Evolutionary conservation across 1,140 invertebrate species (phyloP).

Genomic region (Drosophila bifasciata): DNA sequence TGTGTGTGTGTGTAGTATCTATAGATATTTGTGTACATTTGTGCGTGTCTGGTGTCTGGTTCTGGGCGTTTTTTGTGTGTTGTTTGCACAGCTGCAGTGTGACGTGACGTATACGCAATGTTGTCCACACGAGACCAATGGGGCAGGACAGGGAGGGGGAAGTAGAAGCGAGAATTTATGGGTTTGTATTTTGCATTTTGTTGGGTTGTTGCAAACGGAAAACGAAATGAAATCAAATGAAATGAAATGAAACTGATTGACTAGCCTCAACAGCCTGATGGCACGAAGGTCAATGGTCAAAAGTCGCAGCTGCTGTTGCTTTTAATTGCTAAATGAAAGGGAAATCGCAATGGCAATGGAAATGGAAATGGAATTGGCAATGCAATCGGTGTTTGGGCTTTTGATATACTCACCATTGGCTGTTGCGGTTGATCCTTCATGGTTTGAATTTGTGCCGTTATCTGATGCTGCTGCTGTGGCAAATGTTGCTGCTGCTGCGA

Average conservation of each 20-base stretch:
- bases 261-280: constrained; percentile 7
- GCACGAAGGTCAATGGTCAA: constrained; percentile 64
- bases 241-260: constrained; percentile 43
- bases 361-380: constrained; percentile 2
- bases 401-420: constrained; percentile 77
- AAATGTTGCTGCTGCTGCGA: constrained; percentile 77
- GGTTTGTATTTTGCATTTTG: constrained; percentile 35
- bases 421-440: constrained; percentile 84
- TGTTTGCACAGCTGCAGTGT: constrained; percentile 67
- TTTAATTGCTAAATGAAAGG: constrained; percentile 47
- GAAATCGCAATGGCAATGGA: constrained; percentile 1
- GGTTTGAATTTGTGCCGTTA: constrained; percentile 84
- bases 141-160: background rate
- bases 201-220: constrained; percentile 52
- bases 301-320: background rate
- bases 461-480: constrained; percentile 81
- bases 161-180: constrained; percentile 25
- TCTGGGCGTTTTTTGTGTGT: constrained; percentile 9
- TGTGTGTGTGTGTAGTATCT: background rate
- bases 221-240: constrained; percentile 52
- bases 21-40: background rate
- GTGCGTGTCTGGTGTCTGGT: constrained; percentile 3
- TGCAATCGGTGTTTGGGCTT: constrained; percentile 2
- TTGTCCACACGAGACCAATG: constrained; percentile 26
- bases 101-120: constrained; percentile 71